These are phyloP conservation scores for Eonycteris spelaea DNA, from an alignment of 2,113 vertebrate genomes.

Conservation along the genomic window DNA sequence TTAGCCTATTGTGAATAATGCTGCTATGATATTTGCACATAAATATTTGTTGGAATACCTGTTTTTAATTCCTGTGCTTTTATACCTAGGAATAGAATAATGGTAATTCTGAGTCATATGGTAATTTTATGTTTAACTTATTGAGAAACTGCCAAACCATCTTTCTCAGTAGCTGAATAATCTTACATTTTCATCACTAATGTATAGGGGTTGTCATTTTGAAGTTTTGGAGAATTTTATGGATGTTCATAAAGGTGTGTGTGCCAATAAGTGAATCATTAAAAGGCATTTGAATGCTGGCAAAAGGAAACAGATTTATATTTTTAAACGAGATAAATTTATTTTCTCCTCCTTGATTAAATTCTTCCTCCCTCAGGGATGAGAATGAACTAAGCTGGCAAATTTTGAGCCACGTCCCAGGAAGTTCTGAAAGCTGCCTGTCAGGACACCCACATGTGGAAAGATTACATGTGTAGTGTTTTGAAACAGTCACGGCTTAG, in stretches of 20 bases:
- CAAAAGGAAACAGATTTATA: not conserved
- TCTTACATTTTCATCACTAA: not conserved
- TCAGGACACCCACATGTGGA: not conserved
- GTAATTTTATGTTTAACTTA: not conserved
- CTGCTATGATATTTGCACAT: not conserved
- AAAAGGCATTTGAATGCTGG: not conserved
- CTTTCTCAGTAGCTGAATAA: not conserved
- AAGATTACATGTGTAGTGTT: not conserved
- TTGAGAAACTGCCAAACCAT: not conserved
- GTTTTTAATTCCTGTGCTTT: not conserved
- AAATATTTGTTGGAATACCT: not conserved
- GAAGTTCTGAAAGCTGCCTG: not conserved
- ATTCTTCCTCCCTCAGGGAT: not conserved
- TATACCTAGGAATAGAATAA: not conserved
- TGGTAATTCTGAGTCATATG: not conserved
- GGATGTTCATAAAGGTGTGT: not conserved
- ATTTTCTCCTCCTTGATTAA: not conserved
- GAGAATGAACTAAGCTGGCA: not conserved
- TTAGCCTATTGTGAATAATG: not conserved
- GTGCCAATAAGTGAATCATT: not conserved
- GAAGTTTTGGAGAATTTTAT: not conserved
- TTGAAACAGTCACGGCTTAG: not conserved
- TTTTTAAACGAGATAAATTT: slow-evolving; percentile 10
- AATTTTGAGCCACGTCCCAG: not conserved
- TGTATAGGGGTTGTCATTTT: not conserved